Conservation (phyloP, 2,888 invertebrate genomes). For the Bursaphelenchus okinawaensis region DNA sequence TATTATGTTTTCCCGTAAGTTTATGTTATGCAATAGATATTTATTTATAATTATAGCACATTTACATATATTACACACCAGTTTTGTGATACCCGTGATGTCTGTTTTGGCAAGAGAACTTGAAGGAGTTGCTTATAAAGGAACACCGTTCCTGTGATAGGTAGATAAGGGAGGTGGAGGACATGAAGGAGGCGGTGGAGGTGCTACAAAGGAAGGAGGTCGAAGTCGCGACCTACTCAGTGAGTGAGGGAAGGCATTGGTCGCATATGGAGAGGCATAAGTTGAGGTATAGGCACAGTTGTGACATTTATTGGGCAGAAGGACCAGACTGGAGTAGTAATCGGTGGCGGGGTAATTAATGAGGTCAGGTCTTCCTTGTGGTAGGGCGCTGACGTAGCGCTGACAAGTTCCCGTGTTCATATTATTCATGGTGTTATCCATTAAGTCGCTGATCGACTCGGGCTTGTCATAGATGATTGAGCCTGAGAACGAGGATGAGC, state of each 20-base stretch:
- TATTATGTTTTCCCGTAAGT: too few relatives aligned
- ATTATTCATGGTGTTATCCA: neutral
- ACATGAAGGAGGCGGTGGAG: neutral
- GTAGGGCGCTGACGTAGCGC: neutral
- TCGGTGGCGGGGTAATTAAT: neutral
- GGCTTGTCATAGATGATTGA: constrained; percentile 17
- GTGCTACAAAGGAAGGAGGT: neutral
- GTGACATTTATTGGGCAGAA: neutral
- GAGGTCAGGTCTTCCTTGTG: neutral
- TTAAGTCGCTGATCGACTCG: constrained; percentile 1
- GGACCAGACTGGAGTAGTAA: neutral
- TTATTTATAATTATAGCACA: neutral
- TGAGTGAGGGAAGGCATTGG: neutral
- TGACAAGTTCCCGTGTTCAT: neutral
- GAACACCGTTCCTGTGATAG: neutral
- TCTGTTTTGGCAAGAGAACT: neutral
- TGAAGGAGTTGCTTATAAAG: neutral
- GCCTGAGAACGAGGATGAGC: constrained; percentile 17
- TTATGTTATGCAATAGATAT: neutral
- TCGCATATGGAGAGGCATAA: neutral
- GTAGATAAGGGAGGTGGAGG: neutral
- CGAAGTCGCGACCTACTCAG: neutral
- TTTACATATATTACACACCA: neutral
- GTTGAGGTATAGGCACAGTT: neutral
- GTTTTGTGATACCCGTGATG: neutral